phyloP scores from a whole-genome alignment of 92 coral and sea anemone genomes.

The Isaurus tuberculatus region DNA sequence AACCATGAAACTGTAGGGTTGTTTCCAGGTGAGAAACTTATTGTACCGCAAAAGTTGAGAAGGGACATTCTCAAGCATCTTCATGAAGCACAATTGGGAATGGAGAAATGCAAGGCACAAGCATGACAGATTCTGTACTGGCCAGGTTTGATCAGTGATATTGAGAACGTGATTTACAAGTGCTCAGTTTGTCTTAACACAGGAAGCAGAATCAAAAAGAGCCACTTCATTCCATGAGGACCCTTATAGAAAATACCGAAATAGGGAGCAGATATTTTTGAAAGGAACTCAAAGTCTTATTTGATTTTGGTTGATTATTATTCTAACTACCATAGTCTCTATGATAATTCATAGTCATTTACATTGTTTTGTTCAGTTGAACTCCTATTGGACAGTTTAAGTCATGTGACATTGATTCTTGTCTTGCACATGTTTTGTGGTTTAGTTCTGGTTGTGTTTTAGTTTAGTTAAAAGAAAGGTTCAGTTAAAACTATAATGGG shows the following conservation, averaged over 20 bases:
- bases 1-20: conserved; percentile 66
- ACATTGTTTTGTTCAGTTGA: no score
- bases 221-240: conserved; percentile 54
- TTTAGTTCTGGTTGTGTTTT: no score
- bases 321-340: conserved; percentile 42
- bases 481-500: no score
- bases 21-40: conserved; percentile 62
- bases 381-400: no score
- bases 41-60: conserved; percentile 57
- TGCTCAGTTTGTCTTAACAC: conserved; percentile 41
- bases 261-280: conserved; percentile 49
- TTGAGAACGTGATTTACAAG: conserved; percentile 49
- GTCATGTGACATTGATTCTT: no score
- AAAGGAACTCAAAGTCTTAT: conserved; percentile 31
- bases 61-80: conserved; percentile 56
- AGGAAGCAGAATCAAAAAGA: conserved; percentile 45
- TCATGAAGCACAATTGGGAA: conserved; percentile 73
- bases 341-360: no score
- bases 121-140: conserved; percentile 59
- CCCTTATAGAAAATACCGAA: conserved; percentile 49
- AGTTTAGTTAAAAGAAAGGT: no score
- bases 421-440: no score
- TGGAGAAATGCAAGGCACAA: conserved; percentile 60
- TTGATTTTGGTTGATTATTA: conserved; percentile 53
- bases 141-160: conserved; percentile 62